These are phyloP conservation scores for Hoplias malabaricus DNA, from an alignment of 2,113 vertebrate genomes.

Conservation along the genomic window DNA sequence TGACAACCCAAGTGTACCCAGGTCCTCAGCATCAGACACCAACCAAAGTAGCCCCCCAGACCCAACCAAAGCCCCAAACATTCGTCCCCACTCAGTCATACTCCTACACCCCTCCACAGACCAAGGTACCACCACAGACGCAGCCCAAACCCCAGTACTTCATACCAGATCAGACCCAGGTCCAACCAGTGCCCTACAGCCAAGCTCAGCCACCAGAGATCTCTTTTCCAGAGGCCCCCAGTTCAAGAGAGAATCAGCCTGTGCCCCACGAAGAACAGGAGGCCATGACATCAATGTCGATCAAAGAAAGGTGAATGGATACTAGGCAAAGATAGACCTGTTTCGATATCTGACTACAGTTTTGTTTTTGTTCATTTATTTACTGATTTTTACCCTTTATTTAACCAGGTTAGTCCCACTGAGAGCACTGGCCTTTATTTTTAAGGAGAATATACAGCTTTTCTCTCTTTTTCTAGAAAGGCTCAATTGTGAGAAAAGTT, in stretches of 20 bases:
- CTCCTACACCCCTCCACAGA: constrained; percentile 41
- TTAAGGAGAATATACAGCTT: no score
- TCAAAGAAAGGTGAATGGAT: constrained; percentile 89
- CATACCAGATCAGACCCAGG: constrained; percentile 48
- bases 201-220: constrained; percentile 48
- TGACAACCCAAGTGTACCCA: constrained; percentile 15
- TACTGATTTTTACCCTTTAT: background rate
- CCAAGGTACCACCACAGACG: constrained; percentile 34
- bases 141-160: constrained; percentile 55
- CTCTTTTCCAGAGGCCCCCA: constrained; percentile 36
- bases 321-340: no score
- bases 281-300: constrained; percentile 82
- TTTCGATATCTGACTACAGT: no score
- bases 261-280: constrained; percentile 69
- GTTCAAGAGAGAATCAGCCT: constrained; percentile 10
- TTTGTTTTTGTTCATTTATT: no score
- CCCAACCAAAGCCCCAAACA: constrained; percentile 67
- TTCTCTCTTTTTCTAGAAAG: no score
- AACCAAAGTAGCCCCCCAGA: constrained; percentile 61
- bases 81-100: constrained; percentile 56
- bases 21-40: constrained; percentile 66
- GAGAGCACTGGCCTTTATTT: no score
- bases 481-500: no score
- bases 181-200: constrained; percentile 63
- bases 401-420: no score